phyloP scores from a whole-genome alignment of 2,888 invertebrate genomes.

The Galeruca laticollis region DNA sequence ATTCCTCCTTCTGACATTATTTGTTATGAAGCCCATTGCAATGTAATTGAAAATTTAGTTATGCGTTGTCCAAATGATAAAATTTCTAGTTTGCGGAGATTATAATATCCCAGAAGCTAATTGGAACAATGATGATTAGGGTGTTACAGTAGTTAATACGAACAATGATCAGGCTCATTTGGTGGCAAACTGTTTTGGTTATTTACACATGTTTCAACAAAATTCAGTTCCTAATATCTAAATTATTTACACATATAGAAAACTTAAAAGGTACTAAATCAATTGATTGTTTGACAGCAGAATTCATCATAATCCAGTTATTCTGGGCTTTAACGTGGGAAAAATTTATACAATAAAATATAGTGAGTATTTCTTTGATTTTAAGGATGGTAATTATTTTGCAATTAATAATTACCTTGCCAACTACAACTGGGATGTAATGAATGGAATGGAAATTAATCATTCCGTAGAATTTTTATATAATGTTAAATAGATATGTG shows the following conservation, averaged over 20 bases:
- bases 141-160: not conserved
- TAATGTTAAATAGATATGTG: too few species aligned
- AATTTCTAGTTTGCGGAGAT: not conserved
- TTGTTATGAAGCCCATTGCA: constrained; percentile 1
- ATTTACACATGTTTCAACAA: too few species aligned
- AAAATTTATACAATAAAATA: not conserved
- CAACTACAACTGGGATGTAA: too few species aligned
- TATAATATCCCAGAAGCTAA: too few species aligned
- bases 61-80: constrained; percentile 1
- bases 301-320: not conserved
- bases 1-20: not conserved
- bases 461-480: too few species aligned
- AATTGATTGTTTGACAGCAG: not conserved
- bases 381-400: too few species aligned
- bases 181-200: too few species aligned
- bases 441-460: too few species aligned
- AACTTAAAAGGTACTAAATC: not conserved
- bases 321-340: not conserved
- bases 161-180: not conserved
- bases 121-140: not conserved
- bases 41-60: constrained; percentile 1
- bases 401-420: too few species aligned
- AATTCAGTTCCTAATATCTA: too few species aligned
- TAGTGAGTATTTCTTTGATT: not conserved
- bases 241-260: not conserved